phyloP scores from a whole-genome alignment of 92 coral and sea anemone species.

The Chrysogorgia sp. region DNA sequence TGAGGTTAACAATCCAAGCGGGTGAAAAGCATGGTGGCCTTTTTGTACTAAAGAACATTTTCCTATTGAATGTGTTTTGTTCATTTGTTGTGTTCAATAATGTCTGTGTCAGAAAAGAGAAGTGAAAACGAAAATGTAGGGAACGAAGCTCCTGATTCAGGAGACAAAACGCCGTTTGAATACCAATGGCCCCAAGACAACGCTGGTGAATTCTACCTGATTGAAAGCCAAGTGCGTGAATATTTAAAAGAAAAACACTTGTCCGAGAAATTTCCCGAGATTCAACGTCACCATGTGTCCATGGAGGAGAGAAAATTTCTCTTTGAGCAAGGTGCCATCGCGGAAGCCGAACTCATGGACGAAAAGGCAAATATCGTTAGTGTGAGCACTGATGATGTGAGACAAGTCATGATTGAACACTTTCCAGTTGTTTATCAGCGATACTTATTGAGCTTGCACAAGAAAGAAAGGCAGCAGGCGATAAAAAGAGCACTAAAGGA shows the following conservation, averaged over 20 bases:
- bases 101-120: neutral
- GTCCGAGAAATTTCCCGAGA: conserved; percentile 73
- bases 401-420: conserved; percentile 74
- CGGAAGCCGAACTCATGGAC: conserved; percentile 42
- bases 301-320: conserved; percentile 77
- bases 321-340: conserved; percentile 69
- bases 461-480: conserved; percentile 78
- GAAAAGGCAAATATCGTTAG: conserved; percentile 33
- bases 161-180: conserved; percentile 64
- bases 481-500: conserved; percentile 75
- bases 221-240: conserved; percentile 76
- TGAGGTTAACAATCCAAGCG: no score
- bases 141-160: conserved; percentile 37
- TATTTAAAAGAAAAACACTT: conserved; percentile 68
- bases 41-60: no score
- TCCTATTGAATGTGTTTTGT: no score
- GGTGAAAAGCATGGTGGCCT: no score
- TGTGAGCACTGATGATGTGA: conserved; percentile 76
- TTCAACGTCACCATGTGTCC: conserved; percentile 58
- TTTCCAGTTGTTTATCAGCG: conserved; percentile 79
- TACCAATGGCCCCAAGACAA: conserved; percentile 97
- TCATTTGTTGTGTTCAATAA: neutral
- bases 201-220: conserved; percentile 74
- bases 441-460: conserved; percentile 70
- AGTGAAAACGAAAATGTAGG: conserved; percentile 33